Base-by-base conservation (phyloP, 2,113 vertebrate genomes). In the Glaucidium brasilianum region DNA sequence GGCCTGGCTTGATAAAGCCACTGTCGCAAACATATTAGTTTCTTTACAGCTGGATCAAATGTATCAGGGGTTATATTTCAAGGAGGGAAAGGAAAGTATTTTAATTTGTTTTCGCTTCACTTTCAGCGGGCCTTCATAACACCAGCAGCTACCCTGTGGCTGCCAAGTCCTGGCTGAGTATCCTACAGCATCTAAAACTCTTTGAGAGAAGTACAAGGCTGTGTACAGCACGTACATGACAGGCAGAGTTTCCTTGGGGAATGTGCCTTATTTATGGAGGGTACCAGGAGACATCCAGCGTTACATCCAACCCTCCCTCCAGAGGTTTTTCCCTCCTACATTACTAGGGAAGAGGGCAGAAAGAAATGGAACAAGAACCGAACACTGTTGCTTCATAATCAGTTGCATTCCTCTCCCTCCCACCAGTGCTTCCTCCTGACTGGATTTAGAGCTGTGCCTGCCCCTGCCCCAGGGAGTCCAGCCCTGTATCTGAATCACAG, bases 1-100 rank as follows among this genome's bases (percentile, higher is more conserved):
- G 88, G 91, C 89, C 85, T 92, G 90, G 93, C 96, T 96, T 94
- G 96, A 96, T 90, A 92, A 96, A 96, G 92, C 95, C 95, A 95
- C 96, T 96, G 92, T 97, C 91, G 3, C 88, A 94, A 91, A 90
- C 41, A 59, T 43, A 69, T 85, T 89, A 78, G 89, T 93, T 97
- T 95, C 83, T 97, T 92, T 93, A 58, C 85, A 94, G 93, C 73
- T 90, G 91, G 94, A 95, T 96, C 95, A 92, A 95, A 95, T 80
- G 66, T 80, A 90, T 90, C n/a, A 12, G 78, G 77, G 82, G 60
- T 92, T 96, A 55, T 72, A 94, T 88, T 97, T 96, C 90, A 96
- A 96, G 95, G 95, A 95, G 96, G 68, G 83, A 97, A 96, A 93
- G 91, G 87, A 94, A 97, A 90, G 69, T 92, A 94, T 96, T 74